Conservation (phyloP, 2,113 vertebrate genomes). For the Columba livia region DNA sequence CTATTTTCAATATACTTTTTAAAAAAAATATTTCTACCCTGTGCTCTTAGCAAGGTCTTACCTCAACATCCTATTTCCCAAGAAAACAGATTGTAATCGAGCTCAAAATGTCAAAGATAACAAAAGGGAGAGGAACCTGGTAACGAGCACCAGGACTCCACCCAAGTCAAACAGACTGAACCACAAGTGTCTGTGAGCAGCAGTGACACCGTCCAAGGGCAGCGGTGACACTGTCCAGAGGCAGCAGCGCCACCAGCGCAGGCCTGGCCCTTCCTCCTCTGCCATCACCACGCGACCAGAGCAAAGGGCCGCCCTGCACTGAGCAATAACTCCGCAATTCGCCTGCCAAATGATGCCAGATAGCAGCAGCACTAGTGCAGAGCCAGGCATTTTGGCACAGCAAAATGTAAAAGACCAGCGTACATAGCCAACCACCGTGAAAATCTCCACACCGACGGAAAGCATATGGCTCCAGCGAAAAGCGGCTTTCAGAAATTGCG, state of each 20-base stretch:
- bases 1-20: background rate
- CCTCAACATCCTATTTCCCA: background rate
- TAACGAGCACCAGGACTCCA: background rate
- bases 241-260: background rate
- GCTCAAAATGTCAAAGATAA: background rate
- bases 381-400: background rate
- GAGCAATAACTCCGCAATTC: background rate
- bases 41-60: background rate
- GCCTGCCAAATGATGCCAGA: background rate
- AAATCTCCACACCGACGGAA: background rate
- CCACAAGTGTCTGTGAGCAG: background rate
- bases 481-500: background rate
- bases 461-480: background rate
- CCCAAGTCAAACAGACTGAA: background rate
- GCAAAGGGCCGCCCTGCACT: background rate
- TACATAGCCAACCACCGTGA: accelerated
- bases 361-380: background rate
- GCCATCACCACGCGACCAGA: background rate
- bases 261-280: constrained; percentile 46
- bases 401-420: background rate
- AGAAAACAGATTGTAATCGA: background rate
- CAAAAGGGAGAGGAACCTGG: background rate
- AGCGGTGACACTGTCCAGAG: background rate
- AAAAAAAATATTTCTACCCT: background rate
- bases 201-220: background rate